Percentiles rank a stretch among this genome's conserved stretches.
Conservation (phyloP, 2,797 vertebrate genomes). For the Sciurus carolinensis region DNA sequence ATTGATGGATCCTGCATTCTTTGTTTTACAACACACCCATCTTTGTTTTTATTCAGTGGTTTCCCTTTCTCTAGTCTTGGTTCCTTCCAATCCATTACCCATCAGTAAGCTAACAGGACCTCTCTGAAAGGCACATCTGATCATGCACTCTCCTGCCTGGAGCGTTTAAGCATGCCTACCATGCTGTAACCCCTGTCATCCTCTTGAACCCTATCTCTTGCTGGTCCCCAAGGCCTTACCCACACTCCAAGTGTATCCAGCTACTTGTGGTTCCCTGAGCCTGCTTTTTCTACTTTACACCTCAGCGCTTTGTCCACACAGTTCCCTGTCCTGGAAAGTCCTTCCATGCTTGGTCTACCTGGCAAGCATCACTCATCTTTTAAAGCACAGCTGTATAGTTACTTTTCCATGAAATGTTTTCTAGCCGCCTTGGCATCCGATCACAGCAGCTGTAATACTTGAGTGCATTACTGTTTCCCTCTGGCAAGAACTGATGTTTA, state of each 20-base stretch:
- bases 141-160: neutral
- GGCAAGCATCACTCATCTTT: neutral
- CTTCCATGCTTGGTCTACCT: neutral
- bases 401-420: neutral
- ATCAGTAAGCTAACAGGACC: neutral
- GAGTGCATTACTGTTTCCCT: neutral
- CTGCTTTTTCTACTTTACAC: neutral
- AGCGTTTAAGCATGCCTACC: no score
- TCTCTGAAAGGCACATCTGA: neutral
- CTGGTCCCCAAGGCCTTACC: neutral
- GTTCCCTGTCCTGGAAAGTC: neutral
- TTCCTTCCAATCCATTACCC: neutral
- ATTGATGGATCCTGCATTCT: neutral
- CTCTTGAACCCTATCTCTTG: neutral
- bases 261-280: neutral
- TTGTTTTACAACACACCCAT: neutral
- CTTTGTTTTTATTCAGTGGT: neutral
- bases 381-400: neutral
- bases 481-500: neutral
- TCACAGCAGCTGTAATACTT: neutral
- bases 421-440: neutral
- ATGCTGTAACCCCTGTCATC: neutral
- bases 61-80: neutral
- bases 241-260: no score
- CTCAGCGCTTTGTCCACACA: neutral